Base-by-base conservation (phyloP, 2,888 invertebrate species). In the Hirtodrosophila confusa region DNA sequence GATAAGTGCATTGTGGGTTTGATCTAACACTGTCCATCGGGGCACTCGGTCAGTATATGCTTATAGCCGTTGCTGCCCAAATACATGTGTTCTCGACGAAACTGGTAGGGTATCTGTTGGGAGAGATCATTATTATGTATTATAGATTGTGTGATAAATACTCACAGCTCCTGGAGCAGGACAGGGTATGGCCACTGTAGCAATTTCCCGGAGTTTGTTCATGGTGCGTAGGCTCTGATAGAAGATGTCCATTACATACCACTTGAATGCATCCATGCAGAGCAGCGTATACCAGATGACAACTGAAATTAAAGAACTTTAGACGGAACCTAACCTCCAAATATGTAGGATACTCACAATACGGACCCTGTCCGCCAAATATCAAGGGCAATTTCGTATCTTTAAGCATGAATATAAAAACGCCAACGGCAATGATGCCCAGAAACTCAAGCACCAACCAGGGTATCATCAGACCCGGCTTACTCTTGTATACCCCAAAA, bases 151-250 rank as follows among this genome's bases (percentile, higher is more conserved):
- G 33, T 10, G 3, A 11, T 36, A 4, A 10, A 0, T 2, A 78
- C 88, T 88, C 85, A 92, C 92, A 54, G 89, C 77, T 58, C 91
- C 91, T 10, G 92, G 91, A 10, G 91, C 88, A 43, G 91, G 92
- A 45, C 90, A 91, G 1, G 92, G 92, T 51, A 92, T 92, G 33
- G 92, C 91, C 23, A 92, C 91, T 5, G 91, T 91, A 29, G 92
- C 92, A 23, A 91, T 90, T 69, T 92, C 92, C 2, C 90, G 89
- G 36, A 92, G 55, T 62, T 91, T 91, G 36, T 91, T 90, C 82
- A 92, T 91, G 49, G 91, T 88, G 8, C 91, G 86, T 44, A 91
- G 74, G 50, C 89, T 91, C 58, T 90, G 86, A 53, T 91, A 91
- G 76, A 89, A 92, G 4, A 86, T 85, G 53, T 90, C 89, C 69